Conservation (phyloP, 2,888 invertebrate genomes). For the Agrypnus murinus region DNA sequence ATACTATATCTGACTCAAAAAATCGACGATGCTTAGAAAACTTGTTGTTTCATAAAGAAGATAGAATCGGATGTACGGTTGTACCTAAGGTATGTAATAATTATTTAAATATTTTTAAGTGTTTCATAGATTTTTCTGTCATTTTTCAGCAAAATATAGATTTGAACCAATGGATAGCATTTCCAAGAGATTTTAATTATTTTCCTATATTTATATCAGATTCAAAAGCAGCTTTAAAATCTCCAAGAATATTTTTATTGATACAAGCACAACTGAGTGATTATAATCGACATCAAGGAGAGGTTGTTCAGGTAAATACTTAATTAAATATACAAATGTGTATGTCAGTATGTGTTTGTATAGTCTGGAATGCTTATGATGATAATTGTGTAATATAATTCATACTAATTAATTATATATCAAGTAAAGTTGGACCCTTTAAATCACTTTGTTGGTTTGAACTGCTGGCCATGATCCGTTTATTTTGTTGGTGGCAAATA, state of each 20-base stretch:
- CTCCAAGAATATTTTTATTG: conserved; percentile 63
- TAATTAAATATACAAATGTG: too few relatives aligned
- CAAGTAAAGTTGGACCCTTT: too few relatives aligned
- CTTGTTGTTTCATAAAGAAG: conserved; percentile 74
- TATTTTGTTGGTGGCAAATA: too few relatives aligned
- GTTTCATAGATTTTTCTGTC: too few relatives aligned
- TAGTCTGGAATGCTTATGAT: too few relatives aligned
- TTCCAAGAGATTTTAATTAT: conserved; percentile 70
- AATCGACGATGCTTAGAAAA: conserved; percentile 73
- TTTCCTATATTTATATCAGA: conserved; percentile 66
- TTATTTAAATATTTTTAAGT: neutral
- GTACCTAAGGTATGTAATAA: conserved; percentile 74
- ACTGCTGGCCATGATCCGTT: too few relatives aligned
- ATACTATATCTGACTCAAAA: conserved; percentile 61
- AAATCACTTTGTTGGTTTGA: too few relatives aligned
- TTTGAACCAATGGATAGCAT: conserved; percentile 73
- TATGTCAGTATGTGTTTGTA: too few relatives aligned
- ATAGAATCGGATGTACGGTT: conserved; percentile 74
- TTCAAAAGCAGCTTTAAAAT: conserved; percentile 53
- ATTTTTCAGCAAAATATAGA: conserved; percentile 66
- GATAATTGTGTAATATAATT: too few relatives aligned
- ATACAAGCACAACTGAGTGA: conserved; percentile 64
- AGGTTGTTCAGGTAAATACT: conserved; percentile 64
- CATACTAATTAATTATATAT: too few relatives aligned
- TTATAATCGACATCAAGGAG: conserved; percentile 65